Base-by-base conservation (phyloP, 1,140 invertebrate genomes). In the Oryzaephilus surinamensis region DNA sequence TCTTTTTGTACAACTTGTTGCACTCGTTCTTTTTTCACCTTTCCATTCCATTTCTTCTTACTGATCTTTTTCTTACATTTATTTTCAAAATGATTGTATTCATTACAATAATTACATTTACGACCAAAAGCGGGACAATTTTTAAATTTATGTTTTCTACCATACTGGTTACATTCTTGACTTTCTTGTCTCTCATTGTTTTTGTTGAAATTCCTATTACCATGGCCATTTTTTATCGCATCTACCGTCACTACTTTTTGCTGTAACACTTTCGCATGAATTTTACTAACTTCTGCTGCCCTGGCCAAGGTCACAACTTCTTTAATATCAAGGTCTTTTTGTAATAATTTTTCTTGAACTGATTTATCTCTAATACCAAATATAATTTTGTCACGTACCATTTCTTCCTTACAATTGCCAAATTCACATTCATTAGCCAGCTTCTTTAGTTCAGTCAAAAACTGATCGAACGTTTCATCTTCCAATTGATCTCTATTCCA, bases 401-500 rank as follows among this genome's bases (percentile, higher is more conserved):
- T 28, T 6, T 27, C 32, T 8, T 42, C 27, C 17, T 29, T 30
- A 2, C 20, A 17, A n/a, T 6, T 28, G 15, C 30, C 21, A 19
- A 42, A 42, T 31, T 42, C 33, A 36, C 32, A 36, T 3, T 24
- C 24, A n/a, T 10, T 8, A n/a, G 40, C 26, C 30, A 42, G 13
- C n/a, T 35, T 29, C 17, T 33, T 26, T 17, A 42, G 11, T 31
- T 29, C 32, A 18, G 32, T 35, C 2, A 31, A 17, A 14, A 30
- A 36, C 19, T 42, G 16, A 36, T 42, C 40, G 10, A 42, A 8
- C 10, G 17, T 19, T 23, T 34, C 40, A 15, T 14, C 40, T 23
- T 33, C 11, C 18, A 17, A 7, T 11, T 42, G 40, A 24, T 36
- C 15, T 3, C 40, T 11, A 10, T n/a, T 42, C 11, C 23, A 42